These are phyloP conservation scores for Zeus faber DNA, from an alignment of 2,113 vertebrate genomes.

Conservation along the genomic window DNA sequence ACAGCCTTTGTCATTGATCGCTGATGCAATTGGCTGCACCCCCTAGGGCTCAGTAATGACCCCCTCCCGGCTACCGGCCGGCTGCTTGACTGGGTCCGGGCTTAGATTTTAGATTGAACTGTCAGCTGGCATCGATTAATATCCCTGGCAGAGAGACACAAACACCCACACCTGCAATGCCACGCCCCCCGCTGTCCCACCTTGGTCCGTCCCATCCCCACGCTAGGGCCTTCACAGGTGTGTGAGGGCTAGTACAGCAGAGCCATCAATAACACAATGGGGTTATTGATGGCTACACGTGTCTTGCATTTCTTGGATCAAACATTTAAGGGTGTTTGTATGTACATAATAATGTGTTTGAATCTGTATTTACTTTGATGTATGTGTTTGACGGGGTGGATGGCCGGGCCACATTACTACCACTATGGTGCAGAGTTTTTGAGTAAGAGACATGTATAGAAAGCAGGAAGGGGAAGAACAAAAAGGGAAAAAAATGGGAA, in stretches of 20 bases:
- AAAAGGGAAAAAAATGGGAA: too few species aligned
- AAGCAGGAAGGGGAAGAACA: too few species aligned
- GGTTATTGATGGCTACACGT: too few species aligned
- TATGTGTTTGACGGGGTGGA: background rate
- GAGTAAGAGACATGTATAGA: too few species aligned
- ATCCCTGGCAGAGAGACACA: conserved; percentile 86
- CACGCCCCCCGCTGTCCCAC: conserved; percentile 40
- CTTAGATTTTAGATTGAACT: conserved; percentile 99
- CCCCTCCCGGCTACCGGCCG: conserved; percentile 86
- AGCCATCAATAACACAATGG: too few species aligned
- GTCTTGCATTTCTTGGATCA: conserved; percentile 20
- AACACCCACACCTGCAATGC: conserved; percentile 83
- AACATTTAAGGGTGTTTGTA: conserved; percentile 35
- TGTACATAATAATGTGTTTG: conserved; percentile 23
- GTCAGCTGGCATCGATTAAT: conserved; percentile 99
- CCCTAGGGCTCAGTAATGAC: conserved; percentile 97
- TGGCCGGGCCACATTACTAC: background rate
- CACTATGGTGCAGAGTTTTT: too few species aligned
- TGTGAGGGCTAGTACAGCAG: too few species aligned
- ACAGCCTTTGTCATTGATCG: conserved; percentile 98
- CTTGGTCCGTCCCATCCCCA: conserved; percentile 16
- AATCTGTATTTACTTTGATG: background rate
- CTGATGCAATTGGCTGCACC: conserved; percentile 99
- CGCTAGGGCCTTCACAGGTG: conserved; percentile 17
- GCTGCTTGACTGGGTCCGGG: conserved; percentile 68